Evolutionary conservation across 2,888 invertebrate species (phyloP).

Genomic region (Sialis fuliginosa): DNA sequence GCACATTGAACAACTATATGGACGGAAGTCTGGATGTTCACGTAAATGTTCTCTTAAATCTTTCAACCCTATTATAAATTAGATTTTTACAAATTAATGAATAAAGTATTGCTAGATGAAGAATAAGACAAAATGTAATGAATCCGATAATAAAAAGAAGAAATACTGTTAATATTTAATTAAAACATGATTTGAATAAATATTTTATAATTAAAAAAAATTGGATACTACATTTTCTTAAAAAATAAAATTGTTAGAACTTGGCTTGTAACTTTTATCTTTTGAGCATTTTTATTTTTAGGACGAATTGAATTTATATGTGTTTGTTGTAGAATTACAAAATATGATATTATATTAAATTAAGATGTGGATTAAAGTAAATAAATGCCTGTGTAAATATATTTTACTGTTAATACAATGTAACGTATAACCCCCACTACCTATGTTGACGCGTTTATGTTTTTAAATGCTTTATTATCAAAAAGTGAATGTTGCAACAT

Average conservation of each 20-base stretch:
- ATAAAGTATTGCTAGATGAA: not conserved
- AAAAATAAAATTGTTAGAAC: not conserved
- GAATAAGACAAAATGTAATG: not conserved
- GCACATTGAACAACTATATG: slow-evolving; percentile 20
- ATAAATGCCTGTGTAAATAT: too few relatives aligned
- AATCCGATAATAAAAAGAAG: not conserved
- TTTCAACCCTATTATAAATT: slow-evolving; percentile 15
- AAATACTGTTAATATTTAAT: not conserved
- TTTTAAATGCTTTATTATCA: too few relatives aligned
- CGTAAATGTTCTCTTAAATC: slow-evolving; percentile 18
- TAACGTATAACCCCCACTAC: too few relatives aligned
- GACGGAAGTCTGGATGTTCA: slow-evolving; percentile 19
- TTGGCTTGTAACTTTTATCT: too few relatives aligned
- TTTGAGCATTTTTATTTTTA: too few relatives aligned
- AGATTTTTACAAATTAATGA: not conserved
- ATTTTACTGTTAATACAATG: too few relatives aligned
- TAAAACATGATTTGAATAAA: not conserved
- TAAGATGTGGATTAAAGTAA: too few relatives aligned
- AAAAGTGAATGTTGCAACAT: too few relatives aligned
- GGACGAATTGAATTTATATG: too few relatives aligned
- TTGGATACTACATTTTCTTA: not conserved
- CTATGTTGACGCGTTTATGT: too few relatives aligned
- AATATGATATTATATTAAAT: too few relatives aligned
- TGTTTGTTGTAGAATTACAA: too few relatives aligned
- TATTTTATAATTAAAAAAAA: not conserved